A percentile compares a stretch with the other conserved stretches of the same genome.
phyloP scores from a whole-genome alignment of 2,888 invertebrate genomes.

The Urechis unicinctus region DNA sequence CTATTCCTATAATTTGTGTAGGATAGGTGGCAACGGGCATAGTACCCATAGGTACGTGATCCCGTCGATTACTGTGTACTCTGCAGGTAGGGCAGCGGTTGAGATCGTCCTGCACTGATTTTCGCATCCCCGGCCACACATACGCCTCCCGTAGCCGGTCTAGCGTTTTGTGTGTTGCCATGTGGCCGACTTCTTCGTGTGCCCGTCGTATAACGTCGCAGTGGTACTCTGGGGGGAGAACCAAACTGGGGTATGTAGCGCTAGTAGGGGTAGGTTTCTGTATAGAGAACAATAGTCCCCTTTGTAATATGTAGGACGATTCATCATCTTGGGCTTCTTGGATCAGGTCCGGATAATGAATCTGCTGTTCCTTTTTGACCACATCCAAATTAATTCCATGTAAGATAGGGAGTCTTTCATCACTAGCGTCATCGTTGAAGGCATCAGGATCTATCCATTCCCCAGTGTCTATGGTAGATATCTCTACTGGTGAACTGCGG shows the following conservation, averaged over 20 bases:
- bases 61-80: not conserved
- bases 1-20: conserved; percentile 1
- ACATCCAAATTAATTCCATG: conserved; percentile 1
- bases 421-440: not conserved
- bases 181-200: conserved; percentile 6
- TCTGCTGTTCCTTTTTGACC: not conserved
- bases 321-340: not conserved
- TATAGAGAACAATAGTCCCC: not conserved
- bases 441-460: conserved; percentile 6
- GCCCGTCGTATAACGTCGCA: not conserved
- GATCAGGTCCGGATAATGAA: not conserved
- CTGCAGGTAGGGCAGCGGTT: not conserved
- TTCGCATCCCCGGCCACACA: conserved; percentile 8
- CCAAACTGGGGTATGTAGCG: not conserved
- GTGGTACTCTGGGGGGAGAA: not conserved
- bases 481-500: not conserved
- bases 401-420: not conserved
- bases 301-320: not conserved
- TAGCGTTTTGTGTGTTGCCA: conserved; percentile 1
- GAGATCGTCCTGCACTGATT: not conserved
- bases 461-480: conserved; percentile 1
- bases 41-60: not conserved
- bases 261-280: not conserved
- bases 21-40: not conserved
- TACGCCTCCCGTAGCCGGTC: conserved; percentile 1